These are phyloP conservation scores for Callithrix jacchus DNA, from an alignment of 2,113 vertebrate genomes.

Conservation along the genomic window DNA sequence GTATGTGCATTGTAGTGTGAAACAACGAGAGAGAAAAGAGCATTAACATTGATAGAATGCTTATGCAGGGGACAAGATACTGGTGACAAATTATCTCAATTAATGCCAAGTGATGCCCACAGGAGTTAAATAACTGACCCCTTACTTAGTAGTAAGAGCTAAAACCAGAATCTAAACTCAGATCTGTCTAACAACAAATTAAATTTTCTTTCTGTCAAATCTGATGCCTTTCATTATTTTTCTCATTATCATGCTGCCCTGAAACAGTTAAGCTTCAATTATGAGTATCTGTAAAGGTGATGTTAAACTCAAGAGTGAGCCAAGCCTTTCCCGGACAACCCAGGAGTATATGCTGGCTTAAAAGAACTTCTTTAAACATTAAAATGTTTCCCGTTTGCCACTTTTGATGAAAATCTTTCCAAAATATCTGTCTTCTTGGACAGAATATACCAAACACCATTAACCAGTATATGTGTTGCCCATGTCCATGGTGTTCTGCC, in stretches of 20 bases:
- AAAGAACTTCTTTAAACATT: neutral
- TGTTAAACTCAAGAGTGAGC: neutral
- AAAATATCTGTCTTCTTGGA: slow-evolving; percentile 11
- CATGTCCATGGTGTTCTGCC: neutral
- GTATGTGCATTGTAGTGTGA: neutral
- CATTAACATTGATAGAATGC: neutral
- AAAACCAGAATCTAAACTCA: neutral
- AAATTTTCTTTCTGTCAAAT: neutral
- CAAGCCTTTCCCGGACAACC: neutral
- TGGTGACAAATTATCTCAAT: neutral
- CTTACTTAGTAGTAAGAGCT: neutral
- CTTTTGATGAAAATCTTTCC: slow-evolving; percentile 12
- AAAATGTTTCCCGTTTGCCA: slow-evolving; percentile 26
- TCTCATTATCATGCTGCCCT: neutral
- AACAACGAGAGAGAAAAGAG: neutral
- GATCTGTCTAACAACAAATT: slow-evolving; percentile 8
- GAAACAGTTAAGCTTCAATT: slow-evolving; percentile 17
- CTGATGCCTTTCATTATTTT: neutral
- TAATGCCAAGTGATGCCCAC: neutral
- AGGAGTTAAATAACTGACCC: neutral
- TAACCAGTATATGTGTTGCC: neutral
- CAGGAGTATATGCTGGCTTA: neutral
- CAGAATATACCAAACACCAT: neutral
- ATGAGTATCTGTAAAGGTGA: neutral
- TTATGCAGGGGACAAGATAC: neutral